phyloP scores from a whole-genome alignment of 2,113 vertebrate genomes.

The Chrysochloris asiatica region DNA sequence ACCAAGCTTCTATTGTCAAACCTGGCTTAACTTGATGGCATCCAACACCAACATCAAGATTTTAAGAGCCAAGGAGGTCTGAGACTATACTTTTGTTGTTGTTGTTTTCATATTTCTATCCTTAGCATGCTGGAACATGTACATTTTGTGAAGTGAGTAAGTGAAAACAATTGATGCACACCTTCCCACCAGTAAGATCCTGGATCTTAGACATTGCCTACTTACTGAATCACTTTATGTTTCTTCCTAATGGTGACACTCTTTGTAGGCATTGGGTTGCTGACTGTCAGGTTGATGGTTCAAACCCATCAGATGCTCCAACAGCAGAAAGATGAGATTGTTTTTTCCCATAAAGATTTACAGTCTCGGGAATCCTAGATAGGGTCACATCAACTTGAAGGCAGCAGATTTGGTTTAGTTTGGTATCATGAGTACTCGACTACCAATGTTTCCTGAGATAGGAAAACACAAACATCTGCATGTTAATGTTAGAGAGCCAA shows the following conservation, averaged over 20 bases:
- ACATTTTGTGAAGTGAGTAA: not conserved
- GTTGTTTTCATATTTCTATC: not conserved
- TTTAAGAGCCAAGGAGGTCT: not conserved
- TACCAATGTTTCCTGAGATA: not conserved
- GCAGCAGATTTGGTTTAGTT: not conserved
- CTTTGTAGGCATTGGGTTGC: too few species aligned
- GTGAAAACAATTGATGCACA: not conserved
- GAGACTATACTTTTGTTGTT: not conserved
- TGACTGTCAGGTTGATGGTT: too few species aligned
- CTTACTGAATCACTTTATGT: not conserved
- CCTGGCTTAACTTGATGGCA: too few species aligned
- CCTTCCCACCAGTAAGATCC: not conserved
- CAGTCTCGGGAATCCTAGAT: too few species aligned
- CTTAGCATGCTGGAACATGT: not conserved
- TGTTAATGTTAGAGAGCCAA: not conserved
- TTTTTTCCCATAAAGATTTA: too few species aligned
- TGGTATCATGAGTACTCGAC: not conserved
- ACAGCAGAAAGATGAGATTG: too few species aligned
- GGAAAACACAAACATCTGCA: not conserved
- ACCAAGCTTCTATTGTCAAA: too few species aligned
- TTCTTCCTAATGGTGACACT: too few species aligned
- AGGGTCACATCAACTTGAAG: too few species aligned
- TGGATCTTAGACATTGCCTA: not conserved
- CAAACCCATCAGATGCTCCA: too few species aligned
- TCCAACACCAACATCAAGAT: not conserved